Percentiles rank a stretch among this genome's conserved stretches.
phyloP scores from a whole-genome alignment of 2,797 vertebrate genomes.

The Menidia menidia region DNA sequence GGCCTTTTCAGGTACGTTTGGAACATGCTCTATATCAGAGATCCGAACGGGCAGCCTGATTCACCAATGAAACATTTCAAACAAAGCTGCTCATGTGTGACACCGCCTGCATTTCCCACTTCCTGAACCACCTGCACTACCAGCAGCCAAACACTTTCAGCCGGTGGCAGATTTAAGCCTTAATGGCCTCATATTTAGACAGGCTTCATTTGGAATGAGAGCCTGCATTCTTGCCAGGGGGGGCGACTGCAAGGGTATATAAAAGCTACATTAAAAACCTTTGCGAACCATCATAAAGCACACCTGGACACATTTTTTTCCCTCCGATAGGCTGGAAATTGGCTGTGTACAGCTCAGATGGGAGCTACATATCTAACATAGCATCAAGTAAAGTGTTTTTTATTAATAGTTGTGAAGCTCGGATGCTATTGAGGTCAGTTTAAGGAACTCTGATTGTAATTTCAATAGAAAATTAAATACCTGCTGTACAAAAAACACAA shows the following conservation, averaged over 20 bases:
- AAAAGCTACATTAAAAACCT: slow-evolving; percentile 13
- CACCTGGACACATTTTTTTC: slow-evolving; percentile 34
- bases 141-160: slow-evolving; percentile 26
- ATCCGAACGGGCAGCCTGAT: neutral
- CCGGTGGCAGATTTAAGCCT: slow-evolving; percentile 13
- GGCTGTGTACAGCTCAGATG: slow-evolving; percentile 10
- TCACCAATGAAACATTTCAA: neutral
- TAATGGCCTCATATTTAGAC: slow-evolving; percentile 34
- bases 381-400: slow-evolving; percentile 1
- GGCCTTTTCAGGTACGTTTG: neutral
- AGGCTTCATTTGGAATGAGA: slow-evolving; percentile 15
- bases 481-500: neutral
- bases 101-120: slow-evolving; percentile 21
- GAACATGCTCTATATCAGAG: neutral
- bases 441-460: neutral
- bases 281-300: slow-evolving; percentile 1
- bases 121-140: slow-evolving; percentile 23
- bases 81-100: slow-evolving; percentile 8
- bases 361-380: slow-evolving; percentile 2
- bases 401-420: slow-evolving; percentile 9
- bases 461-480: neutral
- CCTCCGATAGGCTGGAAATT: neutral
- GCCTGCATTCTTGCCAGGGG: slow-evolving; percentile 3
- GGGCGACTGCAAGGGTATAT: neutral
- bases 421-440: neutral